Conservation (phyloP, 1,140 invertebrate species). For the Spodoptera frugiperda region DNA sequence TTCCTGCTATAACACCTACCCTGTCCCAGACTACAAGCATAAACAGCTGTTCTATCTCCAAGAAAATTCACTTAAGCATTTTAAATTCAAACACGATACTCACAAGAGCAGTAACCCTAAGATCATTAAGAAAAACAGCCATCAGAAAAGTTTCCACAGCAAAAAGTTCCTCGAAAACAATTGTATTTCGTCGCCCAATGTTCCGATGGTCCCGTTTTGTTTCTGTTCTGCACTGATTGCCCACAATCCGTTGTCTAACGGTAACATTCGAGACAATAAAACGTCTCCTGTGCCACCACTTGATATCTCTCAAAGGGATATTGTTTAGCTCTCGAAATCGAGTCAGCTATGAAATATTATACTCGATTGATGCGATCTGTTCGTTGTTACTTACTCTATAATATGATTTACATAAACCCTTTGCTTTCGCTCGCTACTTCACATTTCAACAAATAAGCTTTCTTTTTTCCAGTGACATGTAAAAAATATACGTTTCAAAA, state of each 20-base stretch:
- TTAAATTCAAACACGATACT: not conserved
- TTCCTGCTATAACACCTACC: no score
- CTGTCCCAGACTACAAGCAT: no score
- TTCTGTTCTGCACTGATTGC: conserved; percentile 70
- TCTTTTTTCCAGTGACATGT: not conserved
- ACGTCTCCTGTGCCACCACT: conserved; percentile 48
- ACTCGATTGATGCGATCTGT: conserved; percentile 3
- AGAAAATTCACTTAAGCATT: not conserved
- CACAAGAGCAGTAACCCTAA: not conserved
- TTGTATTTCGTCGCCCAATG: conserved; percentile 22
- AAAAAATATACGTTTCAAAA: not conserved
- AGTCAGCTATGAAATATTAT: conserved; percentile 30
- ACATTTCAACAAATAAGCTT: not conserved
- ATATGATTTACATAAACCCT: not conserved
- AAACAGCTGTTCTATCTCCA: not conserved
- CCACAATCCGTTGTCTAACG: conserved; percentile 60
- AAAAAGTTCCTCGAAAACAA: not conserved
- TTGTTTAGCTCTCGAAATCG: conserved; percentile 40
- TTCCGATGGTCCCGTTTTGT: conserved; percentile 53
- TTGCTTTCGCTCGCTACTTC: no score
- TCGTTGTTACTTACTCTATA: not conserved
- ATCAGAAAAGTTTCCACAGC: conserved; percentile 21
- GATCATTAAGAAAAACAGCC: conserved; percentile 29
- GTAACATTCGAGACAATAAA: conserved; percentile 62
- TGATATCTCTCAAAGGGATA: conserved; percentile 55